Evolutionary conservation across 2,113 vertebrate genomes (phyloP), one percentile per base, ranked within the genome.

Genomic region (Pterocles orientalis): DNA sequence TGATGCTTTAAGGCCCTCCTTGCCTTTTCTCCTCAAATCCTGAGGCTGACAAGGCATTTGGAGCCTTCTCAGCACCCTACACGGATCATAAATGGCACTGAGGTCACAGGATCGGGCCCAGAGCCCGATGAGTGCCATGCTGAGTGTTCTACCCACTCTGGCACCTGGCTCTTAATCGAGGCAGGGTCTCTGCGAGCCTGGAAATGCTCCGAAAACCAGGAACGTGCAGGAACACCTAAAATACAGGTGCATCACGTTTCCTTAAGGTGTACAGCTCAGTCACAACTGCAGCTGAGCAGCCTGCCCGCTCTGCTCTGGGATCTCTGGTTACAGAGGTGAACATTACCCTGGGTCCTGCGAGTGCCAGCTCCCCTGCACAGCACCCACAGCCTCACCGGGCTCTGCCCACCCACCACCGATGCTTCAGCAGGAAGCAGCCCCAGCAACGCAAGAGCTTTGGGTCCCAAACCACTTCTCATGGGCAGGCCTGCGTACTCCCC

Each of bases 331-430:
- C 65, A 31, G 18, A 73, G 16, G 2, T 21, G 34, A 92, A 70
- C 61, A 26, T 10, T 28, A n/a, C 10, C 5, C 25, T 0, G 1
- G n/a, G 31, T 78, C 34, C 23, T 0, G 0, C 72, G 19, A 53
- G 43, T 8, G 26, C 33, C 4, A 0, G 50, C 45, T 39, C 20
- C 53, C 60, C 62, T 3, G 3, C 50, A 18, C 83, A 33, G 36
- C 6, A 2, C 51, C 51, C 5, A 1, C 1, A 4, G 48, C 62
- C 50, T 34, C 45, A 2, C 36, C 0, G 0, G 53, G 25, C 69
- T 69, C 58, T 48, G 7, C 25, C 23, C 71, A 43, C 62, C 43
- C 53, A 39, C 43, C 69, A 18, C 51, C 3, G 1, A 31, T 14
- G 58, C 45, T 48, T 19, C 48, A 29, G 33, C 0, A 2, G 45